A percentile compares a stretch with the other conserved stretches of the same genome.
Evolutionary conservation across 2,113 vertebrate species (phyloP).

Genomic region (Suncus etruscus): DNA sequence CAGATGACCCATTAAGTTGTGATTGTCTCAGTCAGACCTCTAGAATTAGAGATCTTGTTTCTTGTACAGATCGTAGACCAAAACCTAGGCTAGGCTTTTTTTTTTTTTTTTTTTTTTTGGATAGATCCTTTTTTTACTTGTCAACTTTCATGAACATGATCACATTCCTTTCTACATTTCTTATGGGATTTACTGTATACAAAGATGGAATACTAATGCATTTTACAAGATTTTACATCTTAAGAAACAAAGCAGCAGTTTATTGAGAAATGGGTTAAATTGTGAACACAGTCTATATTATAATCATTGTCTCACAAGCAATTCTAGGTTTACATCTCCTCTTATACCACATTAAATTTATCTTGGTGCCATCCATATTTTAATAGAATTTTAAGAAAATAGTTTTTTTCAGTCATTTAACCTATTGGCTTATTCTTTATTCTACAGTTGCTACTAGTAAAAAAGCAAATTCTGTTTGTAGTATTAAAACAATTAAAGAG

Average conservation of each 20-base stretch:
- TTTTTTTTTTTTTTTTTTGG: too few relatives aligned
- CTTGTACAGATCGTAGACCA: too few relatives aligned
- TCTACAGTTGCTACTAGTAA: background rate
- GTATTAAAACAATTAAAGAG: slow-evolving; percentile 36
- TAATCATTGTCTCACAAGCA: slow-evolving; percentile 3
- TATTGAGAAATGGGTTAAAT: slow-evolving; percentile 64
- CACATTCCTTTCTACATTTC: background rate
- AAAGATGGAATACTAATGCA: slow-evolving; percentile 49
- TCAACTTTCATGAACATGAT: background rate
- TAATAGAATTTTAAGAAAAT: slow-evolving; percentile 52
- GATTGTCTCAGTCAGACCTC: too few relatives aligned
- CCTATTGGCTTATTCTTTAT: slow-evolving; percentile 64
- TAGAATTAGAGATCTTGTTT: too few relatives aligned
- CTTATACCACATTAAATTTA: background rate
- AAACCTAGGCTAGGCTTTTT: too few relatives aligned
- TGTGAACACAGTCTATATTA: slow-evolving; percentile 39
- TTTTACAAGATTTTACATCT: slow-evolving; percentile 59
- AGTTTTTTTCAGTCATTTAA: slow-evolving; percentile 38
- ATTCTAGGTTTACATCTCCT: background rate
- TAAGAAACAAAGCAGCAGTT: slow-evolving; percentile 53
- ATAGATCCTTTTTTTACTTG: slow-evolving; percentile 1
- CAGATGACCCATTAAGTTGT: too few relatives aligned
- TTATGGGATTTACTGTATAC: background rate
- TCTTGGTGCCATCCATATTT: background rate
- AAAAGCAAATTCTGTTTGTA: slow-evolving; percentile 35